A percentile compares a stretch with the other conserved stretches of the same genome.
phyloP scores from a whole-genome alignment of 2,113 vertebrate genomes.

The Prolemur simus region DNA sequence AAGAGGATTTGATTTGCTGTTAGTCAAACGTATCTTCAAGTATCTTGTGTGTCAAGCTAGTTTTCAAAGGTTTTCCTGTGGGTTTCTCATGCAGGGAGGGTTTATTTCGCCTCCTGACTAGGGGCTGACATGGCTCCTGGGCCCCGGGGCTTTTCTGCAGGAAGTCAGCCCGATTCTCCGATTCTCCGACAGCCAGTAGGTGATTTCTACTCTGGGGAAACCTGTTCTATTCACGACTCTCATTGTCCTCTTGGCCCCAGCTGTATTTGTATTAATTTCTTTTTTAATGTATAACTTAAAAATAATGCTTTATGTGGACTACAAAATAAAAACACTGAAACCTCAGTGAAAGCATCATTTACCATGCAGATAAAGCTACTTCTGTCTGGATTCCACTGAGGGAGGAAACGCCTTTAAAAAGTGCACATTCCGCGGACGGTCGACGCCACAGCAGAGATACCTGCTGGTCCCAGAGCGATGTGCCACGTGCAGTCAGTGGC shows the following conservation, averaged over 20 bases:
- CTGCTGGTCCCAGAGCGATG: accelerated
- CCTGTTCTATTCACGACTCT: too few species aligned
- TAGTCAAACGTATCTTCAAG: neutral
- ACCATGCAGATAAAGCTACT: accelerated
- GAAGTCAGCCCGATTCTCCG: too few species aligned
- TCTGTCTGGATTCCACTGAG: accelerated
- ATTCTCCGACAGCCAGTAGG: neutral
- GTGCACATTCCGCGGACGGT: accelerated
- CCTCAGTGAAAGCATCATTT: accelerated
- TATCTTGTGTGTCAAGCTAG: too few species aligned
- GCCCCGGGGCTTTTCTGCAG: neutral
- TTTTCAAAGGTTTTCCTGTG: neutral
- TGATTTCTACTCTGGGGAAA: neutral
- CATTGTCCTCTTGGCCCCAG: neutral
- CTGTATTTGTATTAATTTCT: neutral
- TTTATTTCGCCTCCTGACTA: neutral
- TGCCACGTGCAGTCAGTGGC: accelerated
- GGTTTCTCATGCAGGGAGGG: neutral
- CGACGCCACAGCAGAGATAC: accelerated
- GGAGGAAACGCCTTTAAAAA: accelerated
- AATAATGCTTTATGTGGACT: neutral
- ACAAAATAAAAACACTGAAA: neutral
- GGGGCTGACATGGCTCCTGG: too few species aligned
- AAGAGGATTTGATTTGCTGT: neutral
- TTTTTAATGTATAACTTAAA: neutral